phyloP scores from a whole-genome alignment of 2,797 vertebrate genomes.

The Enoplosus armatus region DNA sequence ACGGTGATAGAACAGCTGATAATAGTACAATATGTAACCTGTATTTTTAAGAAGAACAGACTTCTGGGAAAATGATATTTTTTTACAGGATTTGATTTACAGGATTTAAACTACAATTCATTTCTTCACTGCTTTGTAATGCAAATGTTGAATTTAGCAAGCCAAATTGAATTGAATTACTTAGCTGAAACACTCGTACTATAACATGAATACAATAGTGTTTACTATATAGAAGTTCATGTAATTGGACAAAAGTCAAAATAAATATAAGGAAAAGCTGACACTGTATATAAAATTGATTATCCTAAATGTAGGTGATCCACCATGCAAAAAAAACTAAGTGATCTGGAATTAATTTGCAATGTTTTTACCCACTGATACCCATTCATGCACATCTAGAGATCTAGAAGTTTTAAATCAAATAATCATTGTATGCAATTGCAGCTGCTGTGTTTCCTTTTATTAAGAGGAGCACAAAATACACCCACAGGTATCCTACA shows the following conservation, averaged over 20 bases:
- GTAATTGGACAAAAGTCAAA: neutral
- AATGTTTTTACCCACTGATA: neutral
- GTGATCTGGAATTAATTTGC: no score
- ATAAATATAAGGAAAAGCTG: neutral
- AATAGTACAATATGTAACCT: conserved; percentile 7
- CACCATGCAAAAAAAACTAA: no score
- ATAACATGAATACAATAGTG: neutral
- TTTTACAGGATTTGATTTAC: no score
- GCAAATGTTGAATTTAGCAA: neutral
- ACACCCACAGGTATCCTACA: neutral
- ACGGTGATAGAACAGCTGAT: conserved; percentile 1
- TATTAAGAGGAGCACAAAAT: conserved; percentile 2
- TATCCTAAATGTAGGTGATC: no score
- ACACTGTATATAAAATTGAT: neutral
- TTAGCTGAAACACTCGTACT: neutral
- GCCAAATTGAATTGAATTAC: neutral
- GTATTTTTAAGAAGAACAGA: neutral
- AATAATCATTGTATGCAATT: neutral
- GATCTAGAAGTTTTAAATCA: neutral
- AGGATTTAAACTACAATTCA: neutral
- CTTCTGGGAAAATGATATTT: no score
- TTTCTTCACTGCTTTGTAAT: neutral
- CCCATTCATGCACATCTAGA: neutral
- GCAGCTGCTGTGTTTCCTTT: neutral
- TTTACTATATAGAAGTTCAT: neutral